Conservation (phyloP, 2,888 invertebrate species). For the Spicauda simplicius region DNA sequence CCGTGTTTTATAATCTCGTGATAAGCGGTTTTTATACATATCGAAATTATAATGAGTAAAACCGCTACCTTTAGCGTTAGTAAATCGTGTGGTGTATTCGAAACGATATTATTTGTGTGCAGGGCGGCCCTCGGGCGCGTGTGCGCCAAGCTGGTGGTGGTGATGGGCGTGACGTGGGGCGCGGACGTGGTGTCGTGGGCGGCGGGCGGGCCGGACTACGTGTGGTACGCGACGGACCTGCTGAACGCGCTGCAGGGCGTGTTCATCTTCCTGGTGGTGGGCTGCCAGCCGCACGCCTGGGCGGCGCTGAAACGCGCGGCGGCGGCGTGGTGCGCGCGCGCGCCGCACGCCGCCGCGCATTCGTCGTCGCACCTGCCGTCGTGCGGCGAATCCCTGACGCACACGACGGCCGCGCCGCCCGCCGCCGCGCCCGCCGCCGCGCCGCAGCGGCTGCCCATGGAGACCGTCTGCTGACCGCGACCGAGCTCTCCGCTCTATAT, state of each 20-base stretch:
- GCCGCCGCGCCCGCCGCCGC: slow-evolving; percentile 85
- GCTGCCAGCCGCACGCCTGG: slow-evolving; percentile 93
- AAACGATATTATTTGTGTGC: slow-evolving; percentile 26
- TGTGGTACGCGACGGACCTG: slow-evolving; percentile 94
- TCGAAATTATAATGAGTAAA: no score
- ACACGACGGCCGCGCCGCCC: slow-evolving; percentile 89
- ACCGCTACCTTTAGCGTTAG: no score
- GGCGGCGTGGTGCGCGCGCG: slow-evolving; percentile 75
- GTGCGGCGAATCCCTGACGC: slow-evolving; percentile 90
- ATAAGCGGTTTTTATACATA: no score
- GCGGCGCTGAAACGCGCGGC: slow-evolving; percentile 68
- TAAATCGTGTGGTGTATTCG: no score
- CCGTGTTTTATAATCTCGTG: background rate
- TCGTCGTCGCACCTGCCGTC: slow-evolving; percentile 94
- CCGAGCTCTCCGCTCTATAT: slow-evolving; percentile 54
- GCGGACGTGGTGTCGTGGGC: slow-evolving; percentile 94
- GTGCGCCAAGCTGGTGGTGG: slow-evolving; percentile 92
- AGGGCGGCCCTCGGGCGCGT: slow-evolving; percentile 92
- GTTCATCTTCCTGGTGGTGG: slow-evolving; percentile 94
- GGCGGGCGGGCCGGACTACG: slow-evolving; percentile 91
- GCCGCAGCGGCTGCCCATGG: slow-evolving; percentile 84
- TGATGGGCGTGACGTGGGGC: slow-evolving; percentile 84
- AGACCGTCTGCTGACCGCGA: slow-evolving; percentile 84
- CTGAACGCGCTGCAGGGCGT: slow-evolving; percentile 95
- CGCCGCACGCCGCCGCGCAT: slow-evolving; percentile 79